Evolutionary conservation across 2,113 vertebrate species (phyloP).

Genomic region (Clarias batrachus): DNA sequence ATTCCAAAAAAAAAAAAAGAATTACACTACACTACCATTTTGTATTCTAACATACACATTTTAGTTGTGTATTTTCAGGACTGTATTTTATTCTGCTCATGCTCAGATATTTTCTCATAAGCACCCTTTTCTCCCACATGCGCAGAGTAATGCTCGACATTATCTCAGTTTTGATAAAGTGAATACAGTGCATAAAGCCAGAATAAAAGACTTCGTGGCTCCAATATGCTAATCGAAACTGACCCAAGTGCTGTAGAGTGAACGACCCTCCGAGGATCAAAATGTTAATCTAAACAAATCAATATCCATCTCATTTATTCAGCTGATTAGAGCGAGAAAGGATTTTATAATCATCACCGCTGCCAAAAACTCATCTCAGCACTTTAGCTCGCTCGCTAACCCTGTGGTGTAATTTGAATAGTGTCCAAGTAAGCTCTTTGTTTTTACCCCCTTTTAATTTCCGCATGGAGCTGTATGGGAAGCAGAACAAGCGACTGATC

Average conservation of each 20-base stretch:
- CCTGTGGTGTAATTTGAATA: slow-evolving; percentile 48
- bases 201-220: slow-evolving; percentile 45
- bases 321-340: slow-evolving; percentile 56
- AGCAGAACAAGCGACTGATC: slow-evolving; percentile 30
- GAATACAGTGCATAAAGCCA: slow-evolving; percentile 29
- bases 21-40: background rate
- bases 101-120: background rate
- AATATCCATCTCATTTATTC: slow-evolving; percentile 64
- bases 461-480: slow-evolving; percentile 33
- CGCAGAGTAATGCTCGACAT: background rate
- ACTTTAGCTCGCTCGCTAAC: slow-evolving; percentile 4
- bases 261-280: slow-evolving; percentile 55
- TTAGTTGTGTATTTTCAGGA: background rate
- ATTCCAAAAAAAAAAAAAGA: too few species aligned
- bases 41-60: background rate
- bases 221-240: slow-evolving; percentile 56
- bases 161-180: slow-evolving; percentile 29
- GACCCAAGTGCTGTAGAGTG: slow-evolving; percentile 51
- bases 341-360: slow-evolving; percentile 49
- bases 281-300: slow-evolving; percentile 62
- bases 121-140: background rate
- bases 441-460: slow-evolving; percentile 44
- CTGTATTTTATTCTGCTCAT: background rate
- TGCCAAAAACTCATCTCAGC: slow-evolving; percentile 50
- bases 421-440: slow-evolving; percentile 42